Conservation (phyloP, 1,140 invertebrate species). For the Drosophila arizonae region DNA sequence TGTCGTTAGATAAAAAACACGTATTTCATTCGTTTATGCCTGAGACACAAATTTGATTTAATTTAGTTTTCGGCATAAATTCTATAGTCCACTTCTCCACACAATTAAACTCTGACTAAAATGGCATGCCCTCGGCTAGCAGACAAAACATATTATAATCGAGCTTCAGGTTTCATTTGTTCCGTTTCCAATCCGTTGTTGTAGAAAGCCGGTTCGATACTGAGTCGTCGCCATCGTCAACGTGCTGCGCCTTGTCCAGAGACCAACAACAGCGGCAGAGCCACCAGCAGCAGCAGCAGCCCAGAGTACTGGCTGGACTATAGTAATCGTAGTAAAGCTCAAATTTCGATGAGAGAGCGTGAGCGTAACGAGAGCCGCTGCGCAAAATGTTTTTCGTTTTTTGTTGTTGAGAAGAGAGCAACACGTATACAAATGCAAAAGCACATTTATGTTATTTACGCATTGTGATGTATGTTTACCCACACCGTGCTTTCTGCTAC, state of each 20-base stretch:
- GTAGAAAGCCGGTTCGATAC: conserved; percentile 83
- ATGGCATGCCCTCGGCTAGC: conserved; percentile 46
- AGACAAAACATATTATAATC: conserved; percentile 54
- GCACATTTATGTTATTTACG: conserved; percentile 55
- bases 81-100: conserved; percentile 44
- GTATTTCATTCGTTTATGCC: conserved; percentile 25
- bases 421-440: conserved; percentile 3
- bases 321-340: conserved; percentile 78
- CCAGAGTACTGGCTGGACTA: conserved; percentile 29
- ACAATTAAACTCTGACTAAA: conserved; percentile 22
- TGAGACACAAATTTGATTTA: conserved; percentile 29
- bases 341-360: conserved; percentile 35
- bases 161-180: conserved; percentile 49
- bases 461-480: conserved; percentile 61
- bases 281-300: conserved; percentile 20
- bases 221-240: conserved; percentile 56
- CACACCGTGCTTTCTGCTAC: conserved; percentile 25
- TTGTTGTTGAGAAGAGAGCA: not conserved
- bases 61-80: conserved; percentile 43
- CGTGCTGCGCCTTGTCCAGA: conserved; percentile 69
- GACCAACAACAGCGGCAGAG: conserved; percentile 26
- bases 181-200: conserved; percentile 75
- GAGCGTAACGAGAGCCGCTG: conserved; percentile 31
- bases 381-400: not conserved
- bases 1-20: conserved; percentile 14